Base-by-base conservation (phyloP, 1,140 invertebrate species). In the Drosophila simulans region DNA sequence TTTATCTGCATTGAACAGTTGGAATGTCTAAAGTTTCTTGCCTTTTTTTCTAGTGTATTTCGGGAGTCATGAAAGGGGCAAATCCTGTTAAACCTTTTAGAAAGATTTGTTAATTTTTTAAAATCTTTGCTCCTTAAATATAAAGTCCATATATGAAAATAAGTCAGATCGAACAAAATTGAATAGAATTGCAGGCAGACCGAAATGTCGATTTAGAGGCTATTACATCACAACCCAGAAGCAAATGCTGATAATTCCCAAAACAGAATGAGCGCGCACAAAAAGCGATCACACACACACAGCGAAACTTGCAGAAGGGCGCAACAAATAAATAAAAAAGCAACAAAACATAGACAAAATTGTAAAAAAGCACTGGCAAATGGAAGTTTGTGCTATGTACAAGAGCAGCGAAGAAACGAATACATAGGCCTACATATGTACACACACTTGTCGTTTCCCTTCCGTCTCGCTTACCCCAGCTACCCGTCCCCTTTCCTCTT, bases 211-310 rank as follows among this genome's bases (percentile, higher is more conserved):
- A 77, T 72, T 82, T 57, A n/a, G 17, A 49, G 56, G 46, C 43
- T 71, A 82, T 86, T 86, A 86, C 83, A 88, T 76, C 83, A 82
- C 46, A 51, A 51, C 8, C 64, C 53, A 77, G 35, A 81, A 82
- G 56, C 45, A 39, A 69, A 70, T 58, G 68, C 74, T 78, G 83
- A 85, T 85, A 86, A 81, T 75, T 77, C 42, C 27, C 13, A 68
- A 25, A 25, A 25, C 11, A 12, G 12, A 71, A 25, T 39, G 49
- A 52, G 56, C 22, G 51, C 42, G 51, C 46, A 63, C 34, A 56
- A 25, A 58, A 57, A 31, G 35, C 48, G 45, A 48, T 46, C 27
- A 48, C 15, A 54, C 17, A 58, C n/a, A 57, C 13, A 51, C 15
- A 57, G 25, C 39, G 17, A 59, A 10, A 56, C 66, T 25, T 46